Conservation (phyloP, 2,888 invertebrate genomes). For the Mellilla xanthometata region DNA sequence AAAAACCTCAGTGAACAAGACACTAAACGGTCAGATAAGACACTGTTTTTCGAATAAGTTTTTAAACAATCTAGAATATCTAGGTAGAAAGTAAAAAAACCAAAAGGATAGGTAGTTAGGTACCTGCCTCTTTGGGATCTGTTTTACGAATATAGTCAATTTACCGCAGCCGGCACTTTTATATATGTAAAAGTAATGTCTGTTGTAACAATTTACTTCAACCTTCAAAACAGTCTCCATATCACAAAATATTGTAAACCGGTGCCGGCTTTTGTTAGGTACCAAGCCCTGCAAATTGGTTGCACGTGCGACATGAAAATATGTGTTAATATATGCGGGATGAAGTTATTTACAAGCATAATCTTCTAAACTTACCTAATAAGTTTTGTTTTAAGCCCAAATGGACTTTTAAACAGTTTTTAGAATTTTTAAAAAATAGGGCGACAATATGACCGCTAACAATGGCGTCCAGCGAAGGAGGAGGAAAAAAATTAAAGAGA, state of each 20-base stretch:
- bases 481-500: background rate
- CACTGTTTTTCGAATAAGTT: no score
- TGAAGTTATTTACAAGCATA: background rate
- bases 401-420: background rate
- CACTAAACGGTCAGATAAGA: no score
- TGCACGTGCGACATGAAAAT: conserved; percentile 32
- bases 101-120: no score
- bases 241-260: conserved; percentile 8
- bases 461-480: conserved; percentile 10
- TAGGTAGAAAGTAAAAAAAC: no score
- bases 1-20: no score
- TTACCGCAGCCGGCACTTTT: no score
- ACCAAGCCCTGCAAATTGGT: conserved; percentile 25
- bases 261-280: conserved; percentile 37
- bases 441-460: conserved; percentile 1
- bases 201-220: no score
- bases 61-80: no score
- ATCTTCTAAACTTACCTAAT: background rate
- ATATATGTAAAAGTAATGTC: no score
- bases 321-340: conserved; percentile 6
- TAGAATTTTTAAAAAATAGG: background rate
- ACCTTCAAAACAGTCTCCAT: no score
- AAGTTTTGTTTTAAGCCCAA: background rate
- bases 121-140: conserved; percentile 63
- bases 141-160: no score